Base-by-base conservation (phyloP, 2,888 invertebrate species). In the Flabesymbios commensalis region DNA sequence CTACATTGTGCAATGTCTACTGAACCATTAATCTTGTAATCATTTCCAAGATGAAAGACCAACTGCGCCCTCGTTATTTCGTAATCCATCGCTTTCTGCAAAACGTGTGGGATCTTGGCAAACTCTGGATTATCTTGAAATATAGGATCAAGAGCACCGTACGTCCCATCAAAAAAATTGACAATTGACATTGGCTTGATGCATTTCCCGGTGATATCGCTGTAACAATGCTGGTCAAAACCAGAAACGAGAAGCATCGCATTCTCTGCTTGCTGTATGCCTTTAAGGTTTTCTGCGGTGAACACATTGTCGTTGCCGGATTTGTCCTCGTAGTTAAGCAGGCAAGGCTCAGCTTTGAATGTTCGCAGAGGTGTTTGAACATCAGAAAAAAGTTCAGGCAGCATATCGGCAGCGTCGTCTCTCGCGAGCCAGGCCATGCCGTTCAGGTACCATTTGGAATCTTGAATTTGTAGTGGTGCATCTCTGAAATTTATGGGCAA, bases 261-360 rank as follows among this genome's bases (percentile, higher is more conserved):
- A n/a, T n/a, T n/a, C 58, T 75, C 75, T 2, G 75, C 68, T 2
- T 59, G 49, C 36, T 70, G 47, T 17, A 77, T 75, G 33, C 41
- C 43, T 43, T 68, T 42, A 7, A 77, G 60, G 48, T 71, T 72
- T 2, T 63, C 56, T 55, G 64, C 63, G 0, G 74, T 74, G 52
- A 76, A 73, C 7, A 77, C 64, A 51, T 76, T 77, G 33, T 66
- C 71, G 1, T 61, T 65, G 14, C 64, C 64, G 2, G 39, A 36
- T 17, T 22, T 36, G 22, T 66, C 58, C 42, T 72, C 72, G n/a
- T n/a, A n/a, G 43, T 64, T 62, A 2, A 59, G 58, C 24, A 65
- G 10, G 32, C 33, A 32, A 17, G 53, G 41, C 45, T 56, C 53
- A 14, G 29, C n/a, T n/a, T n/a, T n/a, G n/a, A n/a, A n/a, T n/a